phyloP scores from a whole-genome alignment of 1,140 invertebrate species.

The Neodiprion pinetum region DNA sequence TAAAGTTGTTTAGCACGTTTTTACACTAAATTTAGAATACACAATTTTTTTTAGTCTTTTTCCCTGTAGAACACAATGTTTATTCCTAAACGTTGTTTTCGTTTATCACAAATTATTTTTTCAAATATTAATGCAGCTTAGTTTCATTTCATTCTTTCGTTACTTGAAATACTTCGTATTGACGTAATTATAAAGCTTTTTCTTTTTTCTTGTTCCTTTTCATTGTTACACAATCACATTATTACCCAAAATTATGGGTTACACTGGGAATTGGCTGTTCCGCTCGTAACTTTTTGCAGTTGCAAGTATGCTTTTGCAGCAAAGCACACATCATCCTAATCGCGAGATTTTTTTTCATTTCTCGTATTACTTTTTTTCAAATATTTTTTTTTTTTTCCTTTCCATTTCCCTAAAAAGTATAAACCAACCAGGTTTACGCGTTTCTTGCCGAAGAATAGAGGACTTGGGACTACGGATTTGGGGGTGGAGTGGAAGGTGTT shows the following conservation, averaged over 20 bases:
- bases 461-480: constrained; percentile 62
- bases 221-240: constrained; percentile 40
- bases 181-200: constrained; percentile 34
- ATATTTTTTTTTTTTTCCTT: constrained; percentile 6
- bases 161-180: constrained; percentile 37
- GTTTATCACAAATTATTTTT: constrained; percentile 59
- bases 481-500: constrained; percentile 59
- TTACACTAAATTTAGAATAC: constrained; percentile 55
- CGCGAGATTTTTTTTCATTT: constrained; percentile 30
- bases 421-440: constrained; percentile 47
- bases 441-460: constrained; percentile 32
- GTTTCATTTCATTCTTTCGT: constrained; percentile 15
- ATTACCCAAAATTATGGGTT: constrained; percentile 25
- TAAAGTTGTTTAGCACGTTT: constrained; percentile 54
- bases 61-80: constrained; percentile 58
- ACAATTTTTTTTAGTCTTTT: constrained; percentile 48
- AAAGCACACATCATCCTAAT: constrained; percentile 32
- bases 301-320: constrained; percentile 32
- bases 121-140: constrained; percentile 40
- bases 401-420: constrained; percentile 24
- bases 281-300: constrained; percentile 21
- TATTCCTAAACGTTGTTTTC: constrained; percentile 52
- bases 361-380: not conserved
- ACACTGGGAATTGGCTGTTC: constrained; percentile 36
- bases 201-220: constrained; percentile 10